Evolutionary conservation across 1,140 invertebrate genomes (phyloP).

Genomic region (Oryzaephilus surinamensis): DNA sequence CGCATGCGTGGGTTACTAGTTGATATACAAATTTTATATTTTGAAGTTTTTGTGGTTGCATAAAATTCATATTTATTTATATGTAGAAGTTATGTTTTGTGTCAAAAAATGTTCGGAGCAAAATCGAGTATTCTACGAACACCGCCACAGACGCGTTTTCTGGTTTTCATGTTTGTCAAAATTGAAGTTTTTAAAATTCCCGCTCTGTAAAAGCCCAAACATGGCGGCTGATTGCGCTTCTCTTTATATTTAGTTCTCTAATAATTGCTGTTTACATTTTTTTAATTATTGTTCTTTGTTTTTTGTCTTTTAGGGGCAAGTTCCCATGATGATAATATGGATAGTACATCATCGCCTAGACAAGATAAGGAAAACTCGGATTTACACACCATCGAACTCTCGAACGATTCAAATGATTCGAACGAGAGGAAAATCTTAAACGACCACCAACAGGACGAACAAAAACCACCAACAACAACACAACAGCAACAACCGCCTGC

Average conservation of each 20-base stretch:
- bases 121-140: no score
- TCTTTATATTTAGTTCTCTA: no score
- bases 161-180: no score
- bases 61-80: no score
- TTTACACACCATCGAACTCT: slow-evolving; percentile 31
- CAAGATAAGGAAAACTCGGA: slow-evolving; percentile 16
- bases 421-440: slow-evolving; percentile 16
- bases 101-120: no score
- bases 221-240: no score
- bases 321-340: slow-evolving; percentile 14
- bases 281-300: background rate
- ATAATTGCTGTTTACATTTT: background rate
- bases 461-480: slow-evolving; percentile 22
- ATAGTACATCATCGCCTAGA: slow-evolving; percentile 17
- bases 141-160: no score
- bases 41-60: background rate
- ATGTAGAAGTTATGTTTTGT: no score
- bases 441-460: slow-evolving; percentile 23
- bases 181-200: no score
- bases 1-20: no score
- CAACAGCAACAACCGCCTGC: slow-evolving; percentile 30
- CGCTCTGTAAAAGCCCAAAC: no score
- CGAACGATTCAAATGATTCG: slow-evolving; percentile 32
- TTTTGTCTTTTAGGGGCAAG: slow-evolving; percentile 8
- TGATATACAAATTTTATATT: background rate